These are phyloP conservation scores for Grus americana DNA, from an alignment of 2,113 vertebrate genomes.

Conservation along the genomic window DNA sequence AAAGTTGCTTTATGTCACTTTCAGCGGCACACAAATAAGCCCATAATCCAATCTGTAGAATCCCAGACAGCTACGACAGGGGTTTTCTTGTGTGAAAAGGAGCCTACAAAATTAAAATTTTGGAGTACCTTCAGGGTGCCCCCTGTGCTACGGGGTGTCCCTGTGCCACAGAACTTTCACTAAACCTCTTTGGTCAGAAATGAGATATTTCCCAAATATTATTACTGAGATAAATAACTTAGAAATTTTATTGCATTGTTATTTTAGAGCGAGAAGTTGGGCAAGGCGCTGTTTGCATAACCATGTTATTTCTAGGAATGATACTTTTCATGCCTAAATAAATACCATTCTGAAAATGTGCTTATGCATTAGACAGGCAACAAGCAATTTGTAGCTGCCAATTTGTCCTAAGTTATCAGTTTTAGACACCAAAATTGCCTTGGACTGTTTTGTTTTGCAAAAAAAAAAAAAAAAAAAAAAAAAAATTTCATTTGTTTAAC, in stretches of 20 bases:
- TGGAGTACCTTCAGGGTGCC: fast-evolving
- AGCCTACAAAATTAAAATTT: not conserved
- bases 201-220: not conserved
- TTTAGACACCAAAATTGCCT: not conserved
- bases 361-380: not conserved
- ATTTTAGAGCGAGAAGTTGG: not conserved
- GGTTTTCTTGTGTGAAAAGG: not conserved
- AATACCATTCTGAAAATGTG: not conserved
- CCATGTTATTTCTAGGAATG: not conserved
- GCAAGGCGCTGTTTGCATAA: not conserved
- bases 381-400: not conserved
- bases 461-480: not conserved
- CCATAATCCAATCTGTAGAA: not conserved
- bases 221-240: not conserved
- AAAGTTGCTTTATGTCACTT: not conserved
- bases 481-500: not conserved
- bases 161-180: not conserved
- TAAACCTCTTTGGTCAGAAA: not conserved
- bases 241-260: not conserved
- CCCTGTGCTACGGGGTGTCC: fast-evolving
- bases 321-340: not conserved
- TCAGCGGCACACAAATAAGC: not conserved
- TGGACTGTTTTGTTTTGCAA: not conserved
- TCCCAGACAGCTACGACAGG: not conserved
- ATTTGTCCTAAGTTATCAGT: not conserved